These are phyloP conservation scores for Campoletis raptor DNA, from an alignment of 2,888 invertebrate genomes.

Conservation along the genomic window DNA sequence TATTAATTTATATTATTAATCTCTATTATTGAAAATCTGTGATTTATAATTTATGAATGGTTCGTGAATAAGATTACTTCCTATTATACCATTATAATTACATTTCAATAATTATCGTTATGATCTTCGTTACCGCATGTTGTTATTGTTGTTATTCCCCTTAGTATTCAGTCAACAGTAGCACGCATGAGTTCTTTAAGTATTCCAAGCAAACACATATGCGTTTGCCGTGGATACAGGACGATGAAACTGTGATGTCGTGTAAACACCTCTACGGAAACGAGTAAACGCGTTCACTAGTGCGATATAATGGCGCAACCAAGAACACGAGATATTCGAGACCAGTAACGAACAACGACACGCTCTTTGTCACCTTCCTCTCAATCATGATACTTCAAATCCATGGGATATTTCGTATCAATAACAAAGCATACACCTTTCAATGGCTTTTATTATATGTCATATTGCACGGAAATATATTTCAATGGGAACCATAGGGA, in stretches of 20 bases:
- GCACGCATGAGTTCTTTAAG: not conserved
- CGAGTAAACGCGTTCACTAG: conserved; percentile 32
- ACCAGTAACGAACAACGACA: conserved; percentile 9
- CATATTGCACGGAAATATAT: not conserved
- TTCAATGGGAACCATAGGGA: not conserved
- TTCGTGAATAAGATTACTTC: too few relatives aligned
- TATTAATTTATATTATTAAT: too few relatives aligned
- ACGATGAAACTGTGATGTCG: conserved; percentile 36
- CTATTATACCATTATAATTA: too few relatives aligned
- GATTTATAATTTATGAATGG: too few relatives aligned
- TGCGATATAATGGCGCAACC: conserved; percentile 14
- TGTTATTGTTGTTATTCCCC: not conserved
- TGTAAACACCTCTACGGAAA: conserved; percentile 31
- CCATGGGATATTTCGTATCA: not conserved
- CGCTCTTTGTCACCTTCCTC: conserved; percentile 27
- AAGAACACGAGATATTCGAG: conserved; percentile 2
- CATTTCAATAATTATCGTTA: not conserved
- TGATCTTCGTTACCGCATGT: not conserved
- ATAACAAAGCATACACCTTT: not conserved
- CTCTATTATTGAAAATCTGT: too few relatives aligned
- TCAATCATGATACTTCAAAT: not conserved
- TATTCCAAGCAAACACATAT: conserved; percentile 1
- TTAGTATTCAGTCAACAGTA: not conserved
- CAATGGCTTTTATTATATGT: not conserved
- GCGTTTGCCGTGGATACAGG: not conserved